Conservation (phyloP, 2,888 invertebrate genomes). For the Punctoribates punctum region DNA sequence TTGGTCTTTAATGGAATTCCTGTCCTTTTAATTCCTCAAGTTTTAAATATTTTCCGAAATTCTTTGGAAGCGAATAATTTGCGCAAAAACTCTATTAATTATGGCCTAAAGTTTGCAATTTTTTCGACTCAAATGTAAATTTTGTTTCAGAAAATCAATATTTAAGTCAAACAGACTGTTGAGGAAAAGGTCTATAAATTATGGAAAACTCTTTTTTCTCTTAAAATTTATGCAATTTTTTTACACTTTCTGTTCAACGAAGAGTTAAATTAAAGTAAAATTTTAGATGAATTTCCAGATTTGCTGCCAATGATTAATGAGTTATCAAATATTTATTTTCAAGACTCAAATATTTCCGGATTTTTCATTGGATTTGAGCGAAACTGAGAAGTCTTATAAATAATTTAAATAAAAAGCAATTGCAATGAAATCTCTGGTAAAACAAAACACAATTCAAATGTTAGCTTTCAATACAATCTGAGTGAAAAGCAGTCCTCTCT, state of each 20-base stretch:
- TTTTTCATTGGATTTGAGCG: too few species aligned
- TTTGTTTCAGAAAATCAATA: slow-evolving; percentile 7
- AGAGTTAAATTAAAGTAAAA: background rate
- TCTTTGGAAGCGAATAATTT: background rate
- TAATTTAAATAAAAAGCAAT: background rate
- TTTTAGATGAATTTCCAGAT: slow-evolving; percentile 1
- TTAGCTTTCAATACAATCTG: background rate
- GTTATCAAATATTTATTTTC: slow-evolving; percentile 21
- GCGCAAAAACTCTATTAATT: background rate
- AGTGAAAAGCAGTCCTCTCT: too few species aligned
- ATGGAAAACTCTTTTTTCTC: background rate
- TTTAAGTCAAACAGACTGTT: background rate
- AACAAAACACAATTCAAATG: background rate
- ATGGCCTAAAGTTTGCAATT: background rate
- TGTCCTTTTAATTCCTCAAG: background rate
- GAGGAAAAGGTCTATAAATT: slow-evolving; percentile 11
- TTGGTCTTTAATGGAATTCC: background rate
- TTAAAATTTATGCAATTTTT: background rate
- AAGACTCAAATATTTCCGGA: too few species aligned
- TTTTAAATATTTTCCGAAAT: background rate
- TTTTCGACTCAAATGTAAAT: background rate
- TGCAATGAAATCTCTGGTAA: slow-evolving; percentile 1
- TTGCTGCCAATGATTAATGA: background rate
- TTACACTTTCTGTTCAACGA: background rate
- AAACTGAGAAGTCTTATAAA: background rate